Conservation (phyloP, 2,797 vertebrate genomes). For the Triplophysa yarkandensis region DNA sequence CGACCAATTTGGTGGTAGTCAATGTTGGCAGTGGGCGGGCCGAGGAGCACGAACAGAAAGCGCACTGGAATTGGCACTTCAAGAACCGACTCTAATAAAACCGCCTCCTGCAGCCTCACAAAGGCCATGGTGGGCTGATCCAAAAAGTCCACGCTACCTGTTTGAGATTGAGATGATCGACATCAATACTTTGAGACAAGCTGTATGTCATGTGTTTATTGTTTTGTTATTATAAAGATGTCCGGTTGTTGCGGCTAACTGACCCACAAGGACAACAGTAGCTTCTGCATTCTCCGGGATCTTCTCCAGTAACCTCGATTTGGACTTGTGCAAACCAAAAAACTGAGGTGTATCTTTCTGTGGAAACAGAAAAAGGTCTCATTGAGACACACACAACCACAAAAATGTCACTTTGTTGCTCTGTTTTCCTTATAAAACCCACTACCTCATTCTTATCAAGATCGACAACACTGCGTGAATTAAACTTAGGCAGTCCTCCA, state of each 20-base stretch:
- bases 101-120: slow-evolving; percentile 90
- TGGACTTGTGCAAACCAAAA: slow-evolving; percentile 86
- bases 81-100: slow-evolving; percentile 90
- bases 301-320: slow-evolving; percentile 97
- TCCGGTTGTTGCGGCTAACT: slow-evolving; percentile 52
- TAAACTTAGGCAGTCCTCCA: slow-evolving; percentile 62
- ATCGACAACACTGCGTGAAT: slow-evolving; percentile 77
- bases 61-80: slow-evolving; percentile 94
- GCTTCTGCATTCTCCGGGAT: slow-evolving; percentile 95
- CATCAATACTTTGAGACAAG: slow-evolving; percentile 1
- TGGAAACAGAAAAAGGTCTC: slow-evolving; percentile 20
- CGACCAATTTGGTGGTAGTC: slow-evolving; percentile 98
- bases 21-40: slow-evolving; percentile 90
- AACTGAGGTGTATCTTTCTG: slow-evolving; percentile 78
- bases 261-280: slow-evolving; percentile 94
- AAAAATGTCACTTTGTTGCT: too few relatives aligned
- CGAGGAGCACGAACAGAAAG: slow-evolving; percentile 94
- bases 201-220: neutral
- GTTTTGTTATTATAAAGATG: too few relatives aligned
- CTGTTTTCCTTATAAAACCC: neutral
- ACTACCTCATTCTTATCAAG: slow-evolving; percentile 83
- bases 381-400: neutral
- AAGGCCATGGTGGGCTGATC: slow-evolving; percentile 97
- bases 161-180: slow-evolving; percentile 5
- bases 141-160: slow-evolving; percentile 94